Evolutionary conservation across 2,113 vertebrate genomes (phyloP), one percentile per base, ranked within the genome.

Genomic region (Recurvirostra avosetta): DNA sequence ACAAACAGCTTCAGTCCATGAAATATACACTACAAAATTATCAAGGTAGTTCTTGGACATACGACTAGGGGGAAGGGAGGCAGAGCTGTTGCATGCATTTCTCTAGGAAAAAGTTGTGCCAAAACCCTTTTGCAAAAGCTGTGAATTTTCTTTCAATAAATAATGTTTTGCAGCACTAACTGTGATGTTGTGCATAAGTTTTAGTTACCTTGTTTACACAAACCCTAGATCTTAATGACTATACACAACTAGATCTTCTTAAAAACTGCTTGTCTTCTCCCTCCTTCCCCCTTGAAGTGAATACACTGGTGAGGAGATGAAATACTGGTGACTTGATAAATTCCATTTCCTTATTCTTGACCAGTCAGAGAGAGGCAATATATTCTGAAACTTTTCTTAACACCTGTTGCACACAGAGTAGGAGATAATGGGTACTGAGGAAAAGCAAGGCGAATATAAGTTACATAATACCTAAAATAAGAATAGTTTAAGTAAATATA

Each of bases 261-360:
- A 75, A 71, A 92, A 78, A 68, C 27, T 82, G 14, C 38, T 66
- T 70, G 21, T 38, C 27, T 81, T 84, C 14, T 56, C 26, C 9
- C 49, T 62, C 29, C 26, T 45, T 32, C 7, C 19, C 15, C 7
- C 7, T 25, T 0, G 0, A 50, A 21, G 22, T 23, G 26, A 80
- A 77, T 21, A 43, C 34, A 23, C 21, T 49, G 19, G 9, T 40
- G 36, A 77, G 50, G 19, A 65, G 63, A 0, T 38, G 22, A 47
- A 78, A 78, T 36, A 47, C 30, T 47, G 41, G 59, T 62, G 47
- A 67, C 19, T 38, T 27, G 34, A 41, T 66, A 55, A 67, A 73
- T 55, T 79, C 40, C 13, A 36, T 72, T 73, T 83, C 38, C 21
- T 73, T 6, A 9, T 67, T 56, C 61, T n/a, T 76, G 25, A 49